These are phyloP conservation scores for Tribolium madens DNA, from an alignment of 1,140 invertebrate species.

Conservation along the genomic window DNA sequence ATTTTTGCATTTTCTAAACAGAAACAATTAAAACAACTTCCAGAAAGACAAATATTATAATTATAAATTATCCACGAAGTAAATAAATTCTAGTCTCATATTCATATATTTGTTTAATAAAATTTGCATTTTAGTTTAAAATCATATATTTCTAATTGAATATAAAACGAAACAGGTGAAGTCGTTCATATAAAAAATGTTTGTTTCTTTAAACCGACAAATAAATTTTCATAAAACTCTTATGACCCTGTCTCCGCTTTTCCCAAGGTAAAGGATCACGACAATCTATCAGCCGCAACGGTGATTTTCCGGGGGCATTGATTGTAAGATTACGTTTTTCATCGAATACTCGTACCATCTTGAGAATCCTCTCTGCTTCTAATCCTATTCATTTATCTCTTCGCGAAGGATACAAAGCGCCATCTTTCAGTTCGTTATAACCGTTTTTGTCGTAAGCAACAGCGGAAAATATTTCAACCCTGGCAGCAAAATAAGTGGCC, in stretches of 20 bases:
- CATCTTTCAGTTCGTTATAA: conserved; percentile 12
- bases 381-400: conserved; percentile 25
- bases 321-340: conserved; percentile 28
- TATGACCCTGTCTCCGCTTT: not conserved
- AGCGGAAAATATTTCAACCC: conserved; percentile 1
- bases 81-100: too few species aligned
- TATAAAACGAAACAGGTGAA: too few species aligned
- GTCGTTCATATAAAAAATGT: too few species aligned
- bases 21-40: too few species aligned
- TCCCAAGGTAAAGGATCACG: conserved; percentile 12
- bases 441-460: conserved; percentile 8
- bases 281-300: conserved; percentile 30
- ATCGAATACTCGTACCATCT: conserved; percentile 15
- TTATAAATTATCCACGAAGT: too few species aligned
- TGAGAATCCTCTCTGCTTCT: not conserved
- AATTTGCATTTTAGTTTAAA: too few species aligned
- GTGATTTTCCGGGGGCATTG: conserved; percentile 30
- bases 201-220: not conserved
- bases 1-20: too few species aligned
- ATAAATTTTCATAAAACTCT: conserved; percentile 16
- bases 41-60: too few species aligned
- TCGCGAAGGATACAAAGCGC: conserved; percentile 7
- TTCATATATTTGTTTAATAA: too few species aligned
- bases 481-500: not conserved
- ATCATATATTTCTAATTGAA: too few species aligned